Percentiles rank a stretch among this genome's conserved stretches.
phyloP scores from a whole-genome alignment of 2,113 vertebrate genomes.

The Gambusia holbrooki region DNA sequence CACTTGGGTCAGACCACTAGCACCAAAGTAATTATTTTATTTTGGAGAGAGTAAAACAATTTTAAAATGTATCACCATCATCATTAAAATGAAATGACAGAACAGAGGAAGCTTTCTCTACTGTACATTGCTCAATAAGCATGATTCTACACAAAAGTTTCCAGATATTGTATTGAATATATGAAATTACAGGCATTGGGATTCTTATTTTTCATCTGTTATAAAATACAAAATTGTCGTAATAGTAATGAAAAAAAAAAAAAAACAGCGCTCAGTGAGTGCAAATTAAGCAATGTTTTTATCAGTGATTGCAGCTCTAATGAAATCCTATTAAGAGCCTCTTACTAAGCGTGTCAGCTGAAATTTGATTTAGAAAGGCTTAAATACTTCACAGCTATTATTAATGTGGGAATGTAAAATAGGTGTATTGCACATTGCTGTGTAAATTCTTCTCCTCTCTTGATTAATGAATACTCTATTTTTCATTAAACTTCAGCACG shows the following conservation, averaged over 20 bases:
- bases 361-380: conserved; percentile 73
- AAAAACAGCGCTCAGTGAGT: conserved; percentile 64
- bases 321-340: conserved; percentile 73
- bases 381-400: conserved; percentile 66
- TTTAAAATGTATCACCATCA: not conserved
- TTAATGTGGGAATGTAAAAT: conserved; percentile 62
- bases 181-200: conserved; percentile 33
- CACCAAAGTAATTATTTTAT: not conserved
- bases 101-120: not conserved
- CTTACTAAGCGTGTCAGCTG: conserved; percentile 73
- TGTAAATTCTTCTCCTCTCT: conserved; percentile 58
- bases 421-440: conserved; percentile 59
- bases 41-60: no score
- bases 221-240: conserved; percentile 59
- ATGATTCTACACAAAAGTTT: conserved; percentile 13
- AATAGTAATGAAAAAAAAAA: conserved; percentile 44
- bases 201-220: conserved; percentile 50
- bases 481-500: conserved; percentile 62
- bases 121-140: not conserved
- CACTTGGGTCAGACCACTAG: not conserved
- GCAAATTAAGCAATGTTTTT: conserved; percentile 74
- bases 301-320: conserved; percentile 73
- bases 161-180: conserved; percentile 39
- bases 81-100: not conserved
- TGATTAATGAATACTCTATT: conserved; percentile 66